Evolutionary conservation across 2,888 invertebrate species (phyloP), one percentile per base, ranked within the genome.

Genomic region (Ormyrus thymus): DNA sequence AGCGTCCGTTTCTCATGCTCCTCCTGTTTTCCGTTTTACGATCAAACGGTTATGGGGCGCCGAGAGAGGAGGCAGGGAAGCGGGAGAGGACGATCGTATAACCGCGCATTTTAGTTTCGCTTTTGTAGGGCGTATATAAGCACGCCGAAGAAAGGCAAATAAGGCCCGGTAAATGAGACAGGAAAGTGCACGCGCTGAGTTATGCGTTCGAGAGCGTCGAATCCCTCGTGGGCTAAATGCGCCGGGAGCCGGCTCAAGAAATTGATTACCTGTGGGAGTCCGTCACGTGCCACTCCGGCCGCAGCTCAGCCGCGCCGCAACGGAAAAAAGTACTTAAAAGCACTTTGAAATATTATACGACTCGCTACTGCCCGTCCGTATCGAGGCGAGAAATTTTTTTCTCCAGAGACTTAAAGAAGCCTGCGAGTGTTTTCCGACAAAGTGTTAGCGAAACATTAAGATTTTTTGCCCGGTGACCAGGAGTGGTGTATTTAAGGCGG

Each of bases 251-350:
- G 29, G 29, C 51, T 9, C 45, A 59, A 68, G 75, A 68, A 68
- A 75, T 75, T 68, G 75, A 75, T 75, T 75, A 75, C 75, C 61
- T 61, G 11, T 6, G 66, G 75, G 75, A 75, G 29, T 75, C 59
- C 59, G 61, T 75, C 75, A 75, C 50, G 55, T n/a, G 43, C 29
- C 48, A 6, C 50, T 13, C 11, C 56, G 13, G 9, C 58, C 43
- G 46, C 56, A 71, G 13, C 29, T 29, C 29, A 7, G 53, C 45
- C 6, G 45, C 8, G 11, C 1, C 15, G 9, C n/a, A 61, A 71
- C 13, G 50, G 45, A 43, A 50, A 68, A 75, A 75, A 75, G 75
- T 68, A 75, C 59, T 75, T 68, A 68, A 75, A 58, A 75, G 48
- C 51, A 29, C 29, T 51, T 66, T 75, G 68, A 68, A 68, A 68